Conservation (phyloP, 2,797 vertebrate genomes). For the Myiotriccus ornatus region DNA sequence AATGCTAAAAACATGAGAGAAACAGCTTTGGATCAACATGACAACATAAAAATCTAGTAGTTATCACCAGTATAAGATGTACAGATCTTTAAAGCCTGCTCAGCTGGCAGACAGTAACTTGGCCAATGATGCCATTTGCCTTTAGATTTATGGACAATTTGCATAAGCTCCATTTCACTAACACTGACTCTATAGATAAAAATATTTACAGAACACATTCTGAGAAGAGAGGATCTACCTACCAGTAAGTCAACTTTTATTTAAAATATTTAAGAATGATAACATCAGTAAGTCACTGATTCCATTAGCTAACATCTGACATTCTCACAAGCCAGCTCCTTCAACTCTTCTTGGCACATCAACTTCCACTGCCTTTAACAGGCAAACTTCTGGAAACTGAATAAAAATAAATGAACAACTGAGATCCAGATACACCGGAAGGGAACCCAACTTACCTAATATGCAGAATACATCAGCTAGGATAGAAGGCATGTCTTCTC, state of each 20-base stretch:
- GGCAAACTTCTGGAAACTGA: background rate
- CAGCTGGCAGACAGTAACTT: background rate
- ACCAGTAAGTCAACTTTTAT: background rate
- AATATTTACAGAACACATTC: background rate
- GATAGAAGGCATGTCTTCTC: constrained; percentile 95
- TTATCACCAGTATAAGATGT: background rate
- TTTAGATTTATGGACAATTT: background rate
- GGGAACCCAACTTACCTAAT: constrained; percentile 81
- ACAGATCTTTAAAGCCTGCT: background rate
- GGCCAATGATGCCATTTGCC: background rate
- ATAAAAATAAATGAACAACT: background rate
- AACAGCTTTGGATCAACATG: background rate
- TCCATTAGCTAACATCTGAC: background rate
- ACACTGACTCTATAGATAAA: background rate
- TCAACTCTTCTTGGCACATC: background rate
- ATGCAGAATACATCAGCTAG: constrained; percentile 98
- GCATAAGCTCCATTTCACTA: background rate
- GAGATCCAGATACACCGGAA: background rate
- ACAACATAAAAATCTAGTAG: background rate
- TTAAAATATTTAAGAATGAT: background rate
- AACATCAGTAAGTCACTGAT: background rate
- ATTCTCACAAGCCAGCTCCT: background rate
- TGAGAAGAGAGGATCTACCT: background rate
- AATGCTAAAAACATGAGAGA: background rate
- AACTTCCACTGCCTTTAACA: background rate